phyloP scores from a whole-genome alignment of 2,113 vertebrate species.

The Macroglossus sobrinus region DNA sequence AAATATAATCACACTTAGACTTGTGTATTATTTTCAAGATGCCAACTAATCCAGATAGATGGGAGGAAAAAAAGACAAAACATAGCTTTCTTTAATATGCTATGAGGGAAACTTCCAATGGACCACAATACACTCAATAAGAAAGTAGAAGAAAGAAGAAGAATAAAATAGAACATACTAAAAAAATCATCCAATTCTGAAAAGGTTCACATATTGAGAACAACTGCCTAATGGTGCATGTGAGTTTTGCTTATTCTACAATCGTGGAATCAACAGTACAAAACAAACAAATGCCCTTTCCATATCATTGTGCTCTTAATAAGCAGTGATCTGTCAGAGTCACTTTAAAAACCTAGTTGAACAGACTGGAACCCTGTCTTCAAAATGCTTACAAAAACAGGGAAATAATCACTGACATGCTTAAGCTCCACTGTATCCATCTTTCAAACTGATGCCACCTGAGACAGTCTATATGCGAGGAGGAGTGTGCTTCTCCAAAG shows the following conservation, averaged over 20 bases:
- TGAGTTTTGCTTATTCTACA: not conserved
- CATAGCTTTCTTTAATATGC: not conserved
- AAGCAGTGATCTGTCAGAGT: not conserved
- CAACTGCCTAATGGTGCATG: not conserved
- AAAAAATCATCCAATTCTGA: not conserved
- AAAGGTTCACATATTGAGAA: not conserved
- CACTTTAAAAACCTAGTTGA: not conserved
- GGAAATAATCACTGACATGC: not conserved
- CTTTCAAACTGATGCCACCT: not conserved
- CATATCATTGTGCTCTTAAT: not conserved
- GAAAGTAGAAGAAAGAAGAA: not conserved
- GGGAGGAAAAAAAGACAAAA: not conserved
- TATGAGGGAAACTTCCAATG: not conserved
- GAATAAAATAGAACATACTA: not conserved
- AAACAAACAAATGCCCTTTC: not conserved
- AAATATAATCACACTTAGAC: not conserved
- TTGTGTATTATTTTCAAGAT: not conserved
- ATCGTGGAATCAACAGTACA: not conserved
- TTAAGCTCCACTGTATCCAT: not conserved
- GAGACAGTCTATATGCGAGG: not conserved
- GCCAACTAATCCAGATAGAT: not conserved
- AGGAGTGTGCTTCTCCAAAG: not conserved
- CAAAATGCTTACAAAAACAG: not conserved
- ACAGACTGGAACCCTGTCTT: not conserved
- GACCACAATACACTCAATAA: not conserved